These are phyloP conservation scores for Tribolium madens DNA, from an alignment of 1,140 invertebrate species.

Conservation along the genomic window DNA sequence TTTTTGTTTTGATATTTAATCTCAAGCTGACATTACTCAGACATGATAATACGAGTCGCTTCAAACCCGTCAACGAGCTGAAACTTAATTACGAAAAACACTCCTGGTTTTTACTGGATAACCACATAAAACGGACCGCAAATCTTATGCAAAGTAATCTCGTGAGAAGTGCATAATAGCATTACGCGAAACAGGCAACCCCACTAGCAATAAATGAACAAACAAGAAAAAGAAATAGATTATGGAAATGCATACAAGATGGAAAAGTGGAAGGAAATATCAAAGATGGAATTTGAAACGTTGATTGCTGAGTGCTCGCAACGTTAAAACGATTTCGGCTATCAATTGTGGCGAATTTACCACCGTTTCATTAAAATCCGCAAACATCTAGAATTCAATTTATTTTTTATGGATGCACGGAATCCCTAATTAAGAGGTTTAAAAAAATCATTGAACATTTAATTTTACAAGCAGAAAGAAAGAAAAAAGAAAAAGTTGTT, in stretches of 20 bases:
- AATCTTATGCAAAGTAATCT: conserved; percentile 57
- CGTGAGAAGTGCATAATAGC: conserved; percentile 54
- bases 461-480: no score
- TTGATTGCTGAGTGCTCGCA: conserved; percentile 1
- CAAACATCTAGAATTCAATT: conserved; percentile 29
- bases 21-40: conserved; percentile 29
- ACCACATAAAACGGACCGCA: conserved; percentile 50
- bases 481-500: no score
- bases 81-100: conserved; percentile 56
- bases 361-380: conserved; percentile 11
- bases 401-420: conserved; percentile 1
- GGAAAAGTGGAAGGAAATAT: conserved; percentile 38
- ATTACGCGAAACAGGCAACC: conserved; percentile 46
- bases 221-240: conserved; percentile 40
- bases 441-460: no score
- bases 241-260: conserved; percentile 42
- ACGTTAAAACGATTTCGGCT: background rate
- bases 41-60: conserved; percentile 41
- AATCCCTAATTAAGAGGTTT: conserved; percentile 20
- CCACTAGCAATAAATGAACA: conserved; percentile 40
- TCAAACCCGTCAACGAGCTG: conserved; percentile 48
- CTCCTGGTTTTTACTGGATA: conserved; percentile 50
- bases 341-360: conserved; percentile 19
- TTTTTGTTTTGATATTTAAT: conserved; percentile 33
- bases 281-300: conserved; percentile 27